Evolutionary conservation across 2,888 invertebrate species (phyloP).

Genomic region (Pristionchus japonicus): DNA sequence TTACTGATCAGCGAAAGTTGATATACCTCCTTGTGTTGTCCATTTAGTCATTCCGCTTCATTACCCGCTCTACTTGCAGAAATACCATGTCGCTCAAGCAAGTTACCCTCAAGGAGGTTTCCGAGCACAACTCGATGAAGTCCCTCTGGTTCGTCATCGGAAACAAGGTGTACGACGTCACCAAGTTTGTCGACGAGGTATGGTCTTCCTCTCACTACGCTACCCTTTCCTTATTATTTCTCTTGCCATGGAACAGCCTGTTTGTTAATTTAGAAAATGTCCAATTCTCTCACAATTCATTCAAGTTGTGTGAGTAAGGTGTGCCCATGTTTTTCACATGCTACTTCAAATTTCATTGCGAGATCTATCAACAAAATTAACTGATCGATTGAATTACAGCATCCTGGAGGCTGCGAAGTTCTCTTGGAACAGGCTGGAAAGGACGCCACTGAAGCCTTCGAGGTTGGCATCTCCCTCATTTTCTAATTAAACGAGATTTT

Average conservation of each 20-base stretch:
- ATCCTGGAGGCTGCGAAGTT: slow-evolving; percentile 75
- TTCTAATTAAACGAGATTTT: not conserved
- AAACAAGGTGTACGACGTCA: slow-evolving; percentile 74
- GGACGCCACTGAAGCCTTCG: slow-evolving; percentile 74
- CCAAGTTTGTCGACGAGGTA: slow-evolving; percentile 74
- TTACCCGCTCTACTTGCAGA: not conserved
- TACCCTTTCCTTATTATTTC: not conserved
- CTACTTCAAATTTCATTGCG: not conserved
- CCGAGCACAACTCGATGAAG: slow-evolving; percentile 69
- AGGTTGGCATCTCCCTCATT: slow-evolving; percentile 47
- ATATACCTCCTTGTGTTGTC: not conserved
- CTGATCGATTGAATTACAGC: slow-evolving; percentile 56
- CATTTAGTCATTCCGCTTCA: not conserved
- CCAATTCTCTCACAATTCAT: not conserved
- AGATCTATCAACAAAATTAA: not conserved
- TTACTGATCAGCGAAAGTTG: slow-evolving; percentile 17
- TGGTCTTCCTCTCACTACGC: not conserved
- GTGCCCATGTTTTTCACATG: not conserved
- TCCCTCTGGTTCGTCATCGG: slow-evolving; percentile 72
- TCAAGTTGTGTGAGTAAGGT: not conserved
- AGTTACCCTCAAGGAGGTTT: slow-evolving; percentile 64
- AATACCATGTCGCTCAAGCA: slow-evolving; percentile 44
- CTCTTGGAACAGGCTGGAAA: slow-evolving; percentile 74
- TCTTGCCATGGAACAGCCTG: not conserved
- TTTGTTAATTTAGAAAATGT: not conserved